These are phyloP conservation scores for Agrochola macilenta DNA, from an alignment of 2,888 invertebrate genomes.

Conservation along the genomic window DNA sequence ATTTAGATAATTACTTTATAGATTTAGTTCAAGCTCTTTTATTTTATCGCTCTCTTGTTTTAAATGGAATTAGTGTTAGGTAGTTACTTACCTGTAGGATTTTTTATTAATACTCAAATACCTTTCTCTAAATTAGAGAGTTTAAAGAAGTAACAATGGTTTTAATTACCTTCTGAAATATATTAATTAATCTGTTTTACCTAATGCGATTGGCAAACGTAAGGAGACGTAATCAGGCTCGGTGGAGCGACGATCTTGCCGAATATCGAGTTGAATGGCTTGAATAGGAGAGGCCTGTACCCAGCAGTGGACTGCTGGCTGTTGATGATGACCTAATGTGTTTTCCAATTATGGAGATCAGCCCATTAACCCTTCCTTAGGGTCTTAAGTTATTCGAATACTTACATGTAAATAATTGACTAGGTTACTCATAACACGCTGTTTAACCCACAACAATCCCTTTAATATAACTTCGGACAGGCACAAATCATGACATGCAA, in stretches of 20 bases:
- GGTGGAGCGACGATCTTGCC: not conserved
- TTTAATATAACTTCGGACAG: conserved; percentile 47
- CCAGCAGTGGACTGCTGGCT: not conserved
- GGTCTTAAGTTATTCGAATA: conserved; percentile 1
- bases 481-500: conserved; percentile 61
- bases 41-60: conserved; percentile 15
- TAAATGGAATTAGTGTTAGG: not conserved
- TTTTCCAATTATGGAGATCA: not conserved
- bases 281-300: not conserved
- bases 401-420: conserved; percentile 23
- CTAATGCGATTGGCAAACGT: not conserved
- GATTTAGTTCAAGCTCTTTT: conserved; percentile 56
- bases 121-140: not conserved
- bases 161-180: not conserved
- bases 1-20: conserved; percentile 72
- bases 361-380: not conserved
- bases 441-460: conserved; percentile 38
- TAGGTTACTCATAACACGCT: conserved; percentile 19
- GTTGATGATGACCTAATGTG: not conserved
- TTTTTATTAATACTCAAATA: not conserved
- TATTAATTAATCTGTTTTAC: not conserved
- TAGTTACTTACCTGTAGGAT: not conserved
- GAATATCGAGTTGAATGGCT: not conserved
- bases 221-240: not conserved
- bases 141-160: not conserved